Base-by-base conservation (phyloP, 2,113 vertebrate genomes). In the Chlamydotis undulata region DNA sequence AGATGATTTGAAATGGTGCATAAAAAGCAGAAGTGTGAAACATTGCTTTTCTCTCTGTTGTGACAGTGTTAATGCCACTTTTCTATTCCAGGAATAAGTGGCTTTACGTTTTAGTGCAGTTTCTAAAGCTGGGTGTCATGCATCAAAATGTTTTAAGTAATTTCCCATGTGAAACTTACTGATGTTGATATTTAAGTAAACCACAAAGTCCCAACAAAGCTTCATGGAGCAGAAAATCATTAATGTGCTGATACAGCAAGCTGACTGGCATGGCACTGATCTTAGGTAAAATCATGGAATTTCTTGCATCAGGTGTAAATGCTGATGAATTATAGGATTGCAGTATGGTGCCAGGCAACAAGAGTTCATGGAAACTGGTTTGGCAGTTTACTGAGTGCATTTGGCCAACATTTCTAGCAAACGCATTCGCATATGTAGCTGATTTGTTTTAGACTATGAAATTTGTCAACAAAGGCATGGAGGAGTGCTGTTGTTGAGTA, bases 371-470 rank as follows among this genome's bases (percentile, higher is more conserved):
- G 64, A 70, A 63, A 19, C 15, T 17, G 12, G 18, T 47, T 41
- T 9, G 28, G 23, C 63, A 52, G 10, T 61, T 89, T 68, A 19
- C 50, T 31, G 55, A 55, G 37, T 9, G 17, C 8, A 8, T 43
- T 61, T 37, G 52, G 37, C 41, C 59, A 29, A 37, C 3, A 0
- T 55, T 57, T 37, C n/a, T 61, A 65, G 45, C 26, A 53, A 13
- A 56, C 7, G 1, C 10, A 10, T 74, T 57, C 0, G 0, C 17
- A 50, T 69, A 2, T 5, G 11, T 37, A 67, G 60, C 41, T 56
- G 2, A 19, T 86, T 70, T 59, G 59, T 4, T 61, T 83, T 50
- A n/a, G n/a, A 19, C 18, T 19, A 10, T 33, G 8, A 23, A 76
- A 57, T 10, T 6, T 49, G 12, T 78, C 21, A 63, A 8, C 7